phyloP scores from a whole-genome alignment of 2,888 invertebrate species.

The Drosophila kanekoi region DNA sequence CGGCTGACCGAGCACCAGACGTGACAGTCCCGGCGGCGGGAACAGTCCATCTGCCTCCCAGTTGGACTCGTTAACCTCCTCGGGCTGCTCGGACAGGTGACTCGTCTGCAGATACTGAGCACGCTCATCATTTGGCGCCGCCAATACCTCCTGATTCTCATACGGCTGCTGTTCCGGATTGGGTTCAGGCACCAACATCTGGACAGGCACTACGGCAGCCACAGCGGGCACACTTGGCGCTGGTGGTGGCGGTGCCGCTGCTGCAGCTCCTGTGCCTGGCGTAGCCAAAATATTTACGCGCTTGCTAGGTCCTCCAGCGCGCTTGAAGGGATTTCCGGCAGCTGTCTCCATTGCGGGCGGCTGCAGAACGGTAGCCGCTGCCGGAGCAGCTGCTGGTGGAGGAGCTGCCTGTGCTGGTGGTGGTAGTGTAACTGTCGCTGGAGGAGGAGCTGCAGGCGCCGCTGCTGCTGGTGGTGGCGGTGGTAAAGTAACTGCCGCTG shows the following conservation, averaged over 20 bases:
- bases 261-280: conserved; percentile 65
- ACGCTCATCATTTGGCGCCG: conserved; percentile 88
- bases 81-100: conserved; percentile 87
- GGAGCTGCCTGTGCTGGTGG: not conserved
- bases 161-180: conserved; percentile 86
- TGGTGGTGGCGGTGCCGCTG: conserved; percentile 22
- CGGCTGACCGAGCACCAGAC: conserved; percentile 89
- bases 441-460: not conserved
- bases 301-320: conserved; percentile 73
- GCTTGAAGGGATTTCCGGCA: conserved; percentile 82
- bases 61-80: conserved; percentile 69
- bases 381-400: not conserved
- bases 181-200: conserved; percentile 24
- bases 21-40: conserved; percentile 88
- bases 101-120: conserved; percentile 92
- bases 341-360: conserved; percentile 28
- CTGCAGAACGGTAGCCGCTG: conserved; percentile 51
- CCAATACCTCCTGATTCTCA: conserved; percentile 86
- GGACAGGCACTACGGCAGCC: conserved; percentile 20
- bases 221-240: conserved; percentile 4
- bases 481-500: conserved; percentile 10
- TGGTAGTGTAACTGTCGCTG: not conserved
- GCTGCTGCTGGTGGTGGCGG: not conserved
- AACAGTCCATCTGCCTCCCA: conserved; percentile 85
- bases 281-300: conserved; percentile 85